Evolutionary conservation across 2,888 invertebrate species (phyloP).

Genomic region (Hartigia nigra): DNA sequence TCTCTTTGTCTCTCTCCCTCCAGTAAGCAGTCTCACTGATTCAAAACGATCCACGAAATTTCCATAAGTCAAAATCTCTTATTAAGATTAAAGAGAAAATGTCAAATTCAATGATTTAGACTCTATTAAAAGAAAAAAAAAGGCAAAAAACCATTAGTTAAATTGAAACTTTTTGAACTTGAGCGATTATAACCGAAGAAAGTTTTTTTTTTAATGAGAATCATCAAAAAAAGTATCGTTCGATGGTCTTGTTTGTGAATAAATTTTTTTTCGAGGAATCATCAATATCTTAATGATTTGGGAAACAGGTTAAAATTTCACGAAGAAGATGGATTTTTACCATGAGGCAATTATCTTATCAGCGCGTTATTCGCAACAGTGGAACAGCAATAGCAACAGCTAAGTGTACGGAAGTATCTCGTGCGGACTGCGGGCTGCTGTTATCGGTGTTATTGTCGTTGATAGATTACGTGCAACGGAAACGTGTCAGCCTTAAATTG

Average conservation of each 20-base stretch:
- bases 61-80: background rate
- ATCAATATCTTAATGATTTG: background rate
- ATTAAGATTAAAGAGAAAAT: background rate
- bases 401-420: background rate
- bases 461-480: slow-evolving; percentile 40
- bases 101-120: background rate
- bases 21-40: background rate
- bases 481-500: slow-evolving; percentile 42
- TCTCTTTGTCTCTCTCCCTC: background rate
- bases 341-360: background rate
- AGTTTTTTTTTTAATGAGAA: no score
- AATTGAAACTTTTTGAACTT: no score
- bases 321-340: background rate
- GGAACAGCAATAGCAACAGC: background rate
- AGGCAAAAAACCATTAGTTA: background rate
- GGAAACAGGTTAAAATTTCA: background rate
- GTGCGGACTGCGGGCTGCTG: slow-evolving; percentile 20
- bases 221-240: no score
- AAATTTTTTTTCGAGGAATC: background rate
- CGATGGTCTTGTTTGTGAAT: background rate
- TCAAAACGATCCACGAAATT: background rate
- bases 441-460: slow-evolving; percentile 35
- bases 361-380: background rate
- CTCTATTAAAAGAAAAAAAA: background rate
- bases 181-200: no score